Conservation (phyloP, 2,113 vertebrate species). For the Leiothrix lutea region DNA sequence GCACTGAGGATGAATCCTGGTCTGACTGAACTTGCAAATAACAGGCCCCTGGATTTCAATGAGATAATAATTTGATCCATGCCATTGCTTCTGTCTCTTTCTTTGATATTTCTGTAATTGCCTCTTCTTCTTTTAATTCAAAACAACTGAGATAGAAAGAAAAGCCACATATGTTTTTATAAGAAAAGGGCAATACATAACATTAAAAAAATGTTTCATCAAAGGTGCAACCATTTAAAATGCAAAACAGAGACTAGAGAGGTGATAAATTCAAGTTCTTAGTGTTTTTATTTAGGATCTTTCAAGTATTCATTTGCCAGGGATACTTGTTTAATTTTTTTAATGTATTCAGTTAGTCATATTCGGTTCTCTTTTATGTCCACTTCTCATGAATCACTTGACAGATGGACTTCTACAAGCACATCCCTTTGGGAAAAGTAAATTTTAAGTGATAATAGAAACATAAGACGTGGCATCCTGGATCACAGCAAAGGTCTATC, state of each 20-base stretch:
- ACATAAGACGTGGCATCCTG: slow-evolving; percentile 13
- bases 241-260: slow-evolving; percentile 27
- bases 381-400: slow-evolving; percentile 35
- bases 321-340: slow-evolving; percentile 28
- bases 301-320: slow-evolving; percentile 22
- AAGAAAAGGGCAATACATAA: slow-evolving; percentile 4
- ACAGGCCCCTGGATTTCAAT: slow-evolving; percentile 24
- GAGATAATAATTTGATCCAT: slow-evolving; percentile 59
- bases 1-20: background rate
- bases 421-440: slow-evolving; percentile 47
- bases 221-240: slow-evolving; percentile 43
- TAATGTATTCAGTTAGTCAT: slow-evolving; percentile 34
- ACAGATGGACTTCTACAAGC: slow-evolving; percentile 40
- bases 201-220: slow-evolving; percentile 39
- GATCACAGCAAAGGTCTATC: slow-evolving; percentile 41
- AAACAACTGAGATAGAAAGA: slow-evolving; percentile 55
- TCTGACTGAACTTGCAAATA: slow-evolving; percentile 7
- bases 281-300: background rate
- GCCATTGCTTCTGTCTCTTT: slow-evolving; percentile 37
- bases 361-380: slow-evolving; percentile 41
- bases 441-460: slow-evolving; percentile 47
- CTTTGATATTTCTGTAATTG: slow-evolving; percentile 57
- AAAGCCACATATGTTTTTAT: slow-evolving; percentile 35
- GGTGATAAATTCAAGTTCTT: slow-evolving; percentile 18
- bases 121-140: slow-evolving; percentile 48